phyloP scores from a whole-genome alignment of 2,888 invertebrate genomes.

The Nymphalis polychloros region DNA sequence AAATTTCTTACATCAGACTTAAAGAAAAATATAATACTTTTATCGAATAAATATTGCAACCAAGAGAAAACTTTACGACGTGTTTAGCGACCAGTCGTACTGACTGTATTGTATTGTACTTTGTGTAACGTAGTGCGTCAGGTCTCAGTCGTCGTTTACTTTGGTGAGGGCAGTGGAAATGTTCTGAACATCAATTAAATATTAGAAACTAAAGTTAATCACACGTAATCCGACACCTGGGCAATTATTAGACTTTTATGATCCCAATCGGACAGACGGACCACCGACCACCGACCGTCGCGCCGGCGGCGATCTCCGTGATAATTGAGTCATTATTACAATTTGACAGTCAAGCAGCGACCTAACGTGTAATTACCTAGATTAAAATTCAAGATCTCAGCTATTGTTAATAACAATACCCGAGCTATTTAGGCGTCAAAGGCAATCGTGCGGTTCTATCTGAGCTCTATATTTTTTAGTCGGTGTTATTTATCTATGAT shows the following conservation, averaged over 20 bases:
- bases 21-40: too few relatives aligned
- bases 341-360: slow-evolving; percentile 53
- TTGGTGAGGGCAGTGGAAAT: background rate
- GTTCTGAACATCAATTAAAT: background rate
- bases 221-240: slow-evolving; percentile 26
- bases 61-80: too few relatives aligned
- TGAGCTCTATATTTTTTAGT: slow-evolving; percentile 45
- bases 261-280: slow-evolving; percentile 42
- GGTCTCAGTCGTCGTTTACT: too few relatives aligned
- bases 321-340: slow-evolving; percentile 66
- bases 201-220: slow-evolving; percentile 9
- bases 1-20: too few relatives aligned
- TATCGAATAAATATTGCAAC: too few relatives aligned
- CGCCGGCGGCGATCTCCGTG: slow-evolving; percentile 36
- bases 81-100: too few relatives aligned
- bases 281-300: slow-evolving; percentile 33
- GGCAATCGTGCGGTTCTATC: slow-evolving; percentile 49
- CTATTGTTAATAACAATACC: slow-evolving; percentile 31
- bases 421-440: slow-evolving; percentile 50
- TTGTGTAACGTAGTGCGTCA: too few relatives aligned
- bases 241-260: slow-evolving; percentile 54
- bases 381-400: slow-evolving; percentile 42
- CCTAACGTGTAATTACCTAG: slow-evolving; percentile 61
- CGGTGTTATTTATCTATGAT: slow-evolving; percentile 45
- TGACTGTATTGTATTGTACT: too few relatives aligned